Conservation (phyloP, 2,113 vertebrate genomes). For the Archocentrus centrarchus region DNA sequence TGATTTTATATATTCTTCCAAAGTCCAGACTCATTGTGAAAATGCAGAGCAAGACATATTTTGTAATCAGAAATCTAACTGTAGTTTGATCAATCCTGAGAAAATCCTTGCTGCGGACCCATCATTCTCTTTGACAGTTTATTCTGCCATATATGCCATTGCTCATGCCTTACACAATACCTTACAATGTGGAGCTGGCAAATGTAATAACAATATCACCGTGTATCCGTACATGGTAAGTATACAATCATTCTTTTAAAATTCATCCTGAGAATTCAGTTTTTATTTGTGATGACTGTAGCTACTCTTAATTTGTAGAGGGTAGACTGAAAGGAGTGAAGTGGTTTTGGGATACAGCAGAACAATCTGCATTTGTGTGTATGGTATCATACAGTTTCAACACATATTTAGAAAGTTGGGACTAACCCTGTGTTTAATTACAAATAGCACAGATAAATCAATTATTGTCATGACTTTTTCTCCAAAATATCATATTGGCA, state of each 20-base stretch:
- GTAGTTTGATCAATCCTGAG: neutral
- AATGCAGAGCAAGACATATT: neutral
- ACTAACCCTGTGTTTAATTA: too few species aligned
- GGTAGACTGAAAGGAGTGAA: too few species aligned
- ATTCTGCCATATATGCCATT: conserved; percentile 79
- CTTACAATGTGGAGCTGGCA: conserved; percentile 76
- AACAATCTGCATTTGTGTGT: too few species aligned
- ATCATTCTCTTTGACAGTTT: conserved; percentile 74
- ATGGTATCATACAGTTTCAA: too few species aligned
- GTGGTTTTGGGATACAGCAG: too few species aligned
- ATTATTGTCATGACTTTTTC: too few species aligned
- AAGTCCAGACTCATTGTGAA: neutral
- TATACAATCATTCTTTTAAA: neutral
- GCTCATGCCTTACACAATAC: conserved; percentile 83
- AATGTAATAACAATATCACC: conserved; percentile 66
- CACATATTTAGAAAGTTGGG: too few species aligned
- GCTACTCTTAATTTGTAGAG: too few species aligned
- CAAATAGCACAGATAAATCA: too few species aligned
- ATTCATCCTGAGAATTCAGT: too few species aligned
- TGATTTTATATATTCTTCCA: conserved; percentile 62
- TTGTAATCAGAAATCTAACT: conserved; percentile 78
- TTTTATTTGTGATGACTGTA: too few species aligned
- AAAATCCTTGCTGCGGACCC: neutral
- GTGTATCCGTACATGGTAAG: conserved; percentile 80
- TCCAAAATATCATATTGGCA: too few species aligned